A percentile compares a stretch with the other conserved stretches of the same genome.
Conservation (phyloP, 2,888 invertebrate genomes). For the Siphlonurus alternatus region DNA sequence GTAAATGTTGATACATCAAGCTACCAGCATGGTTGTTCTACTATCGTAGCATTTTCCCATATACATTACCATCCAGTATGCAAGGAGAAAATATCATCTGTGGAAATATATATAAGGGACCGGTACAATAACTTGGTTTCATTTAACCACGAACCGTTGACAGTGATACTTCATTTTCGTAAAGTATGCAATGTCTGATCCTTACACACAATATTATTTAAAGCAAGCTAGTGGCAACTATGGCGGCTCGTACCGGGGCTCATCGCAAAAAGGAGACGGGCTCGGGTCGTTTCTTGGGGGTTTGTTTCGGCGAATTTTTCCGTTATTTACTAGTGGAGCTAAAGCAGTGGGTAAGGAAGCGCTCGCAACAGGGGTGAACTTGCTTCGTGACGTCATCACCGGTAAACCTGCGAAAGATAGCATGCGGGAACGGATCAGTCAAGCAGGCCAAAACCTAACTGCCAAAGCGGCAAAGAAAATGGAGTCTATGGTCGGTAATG, state of each 20-base stretch:
- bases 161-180: neutral
- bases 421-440: no score
- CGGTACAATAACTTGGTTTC: neutral
- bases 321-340: neutral
- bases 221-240: neutral
- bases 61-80: neutral
- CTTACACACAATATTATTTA: neutral
- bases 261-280: neutral
- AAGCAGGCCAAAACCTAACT: no score
- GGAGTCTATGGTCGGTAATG: no score
- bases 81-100: neutral
- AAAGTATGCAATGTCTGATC: neutral
- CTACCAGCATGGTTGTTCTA: neutral
- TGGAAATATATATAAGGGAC: neutral
- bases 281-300: neutral
- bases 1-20: conserved; percentile 12
- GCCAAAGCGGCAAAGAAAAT: no score
- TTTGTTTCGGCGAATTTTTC: neutral
- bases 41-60: neutral
- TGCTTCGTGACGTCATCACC: neutral
- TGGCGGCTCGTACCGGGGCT: neutral
- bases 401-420: no score
- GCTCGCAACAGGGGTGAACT: neutral
- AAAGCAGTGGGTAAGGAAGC: neutral
- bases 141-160: neutral